Conservation (phyloP, 2,797 vertebrate species). For the Leuciscus waleckii region DNA sequence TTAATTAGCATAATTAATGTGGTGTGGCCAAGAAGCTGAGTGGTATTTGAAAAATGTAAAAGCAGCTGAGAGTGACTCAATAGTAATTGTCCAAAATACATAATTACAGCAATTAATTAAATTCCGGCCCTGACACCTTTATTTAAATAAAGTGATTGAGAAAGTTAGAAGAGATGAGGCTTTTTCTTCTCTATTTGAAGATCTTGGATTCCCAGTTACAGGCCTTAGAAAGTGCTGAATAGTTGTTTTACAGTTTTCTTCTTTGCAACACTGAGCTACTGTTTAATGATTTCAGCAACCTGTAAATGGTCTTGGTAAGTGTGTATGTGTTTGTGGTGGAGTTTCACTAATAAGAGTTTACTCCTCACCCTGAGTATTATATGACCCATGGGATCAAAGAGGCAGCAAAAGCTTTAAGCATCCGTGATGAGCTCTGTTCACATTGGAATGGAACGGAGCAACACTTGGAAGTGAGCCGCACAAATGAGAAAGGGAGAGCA, state of each 20-base stretch:
- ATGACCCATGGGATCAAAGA: constrained; percentile 34
- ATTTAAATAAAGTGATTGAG: constrained; percentile 43
- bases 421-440: constrained; percentile 11
- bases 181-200: background rate
- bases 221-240: background rate
- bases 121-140: constrained; percentile 62
- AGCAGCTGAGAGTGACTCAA: constrained; percentile 70
- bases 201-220: constrained; percentile 20
- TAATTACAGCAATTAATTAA: constrained; percentile 81
- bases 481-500: constrained; percentile 17
- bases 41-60: constrained; percentile 76
- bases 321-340: background rate
- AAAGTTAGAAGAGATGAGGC: constrained; percentile 16
- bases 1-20: constrained; percentile 83
- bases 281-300: constrained; percentile 32
- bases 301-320: constrained; percentile 28
- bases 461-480: constrained; percentile 29
- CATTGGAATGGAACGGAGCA: constrained; percentile 36
- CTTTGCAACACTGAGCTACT: background rate
- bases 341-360: constrained; percentile 42
- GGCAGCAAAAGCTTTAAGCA: constrained; percentile 36
- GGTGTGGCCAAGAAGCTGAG: constrained; percentile 70
- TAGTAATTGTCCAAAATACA: constrained; percentile 74
- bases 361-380: constrained; percentile 31
- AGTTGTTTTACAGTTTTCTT: background rate